Percentiles rank a stretch among this genome's conserved stretches.
Conservation (phyloP, 2,113 vertebrate species). For the Pseudorasbora parva region DNA sequence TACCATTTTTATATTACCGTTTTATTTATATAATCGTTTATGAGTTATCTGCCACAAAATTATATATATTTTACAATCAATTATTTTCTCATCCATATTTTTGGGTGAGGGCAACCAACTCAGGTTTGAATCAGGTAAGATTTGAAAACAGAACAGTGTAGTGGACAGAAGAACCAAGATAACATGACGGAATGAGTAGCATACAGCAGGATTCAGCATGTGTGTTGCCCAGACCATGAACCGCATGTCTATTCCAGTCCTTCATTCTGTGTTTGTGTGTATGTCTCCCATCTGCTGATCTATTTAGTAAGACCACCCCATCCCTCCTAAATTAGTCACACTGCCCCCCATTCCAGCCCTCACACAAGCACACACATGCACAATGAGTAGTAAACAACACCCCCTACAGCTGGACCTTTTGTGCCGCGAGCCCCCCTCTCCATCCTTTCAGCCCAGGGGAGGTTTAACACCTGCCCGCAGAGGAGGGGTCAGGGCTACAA, state of each 20-base stretch:
- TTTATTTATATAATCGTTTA: too few species aligned
- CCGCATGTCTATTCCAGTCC: conserved; percentile 14
- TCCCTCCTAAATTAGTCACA: conserved; percentile 47
- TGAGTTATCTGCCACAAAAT: too few species aligned
- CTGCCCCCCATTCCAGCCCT: conserved; percentile 23
- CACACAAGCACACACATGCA: conserved; percentile 43
- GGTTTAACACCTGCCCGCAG: conserved; percentile 73
- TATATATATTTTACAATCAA: too few species aligned
- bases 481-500: conserved; percentile 49
- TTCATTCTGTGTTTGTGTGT: conserved; percentile 17
- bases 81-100: neutral
- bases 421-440: conserved; percentile 52
- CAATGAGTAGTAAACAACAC: conserved; percentile 45
- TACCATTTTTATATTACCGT: too few species aligned
- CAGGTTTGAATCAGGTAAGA: neutral
- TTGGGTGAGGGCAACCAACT: neutral
- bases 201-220: neutral
- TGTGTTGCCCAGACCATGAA: conserved; percentile 11
- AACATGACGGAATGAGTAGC: neutral
- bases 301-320: conserved; percentile 39
- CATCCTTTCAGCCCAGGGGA: conserved; percentile 60
- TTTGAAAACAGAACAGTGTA: conserved; percentile 2
- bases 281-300: conserved; percentile 50
- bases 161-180: neutral
- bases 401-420: conserved; percentile 57